phyloP scores from a whole-genome alignment of 2,113 vertebrate species.

The Triplophysa tibetana region DNA sequence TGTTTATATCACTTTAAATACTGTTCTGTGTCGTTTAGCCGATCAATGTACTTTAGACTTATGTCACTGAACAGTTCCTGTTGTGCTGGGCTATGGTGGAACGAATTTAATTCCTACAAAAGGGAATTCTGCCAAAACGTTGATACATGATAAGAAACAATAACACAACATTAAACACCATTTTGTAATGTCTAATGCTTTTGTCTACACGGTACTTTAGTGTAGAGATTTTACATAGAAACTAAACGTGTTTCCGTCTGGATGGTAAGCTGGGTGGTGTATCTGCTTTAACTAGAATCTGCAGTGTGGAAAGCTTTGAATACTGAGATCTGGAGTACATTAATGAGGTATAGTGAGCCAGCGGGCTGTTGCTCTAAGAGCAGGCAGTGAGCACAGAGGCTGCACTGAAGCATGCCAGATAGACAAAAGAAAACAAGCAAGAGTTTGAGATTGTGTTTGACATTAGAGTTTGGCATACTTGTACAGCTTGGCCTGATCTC shows the following conservation, averaged over 20 bases:
- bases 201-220: no score
- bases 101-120: no score
- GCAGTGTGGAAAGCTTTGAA: neutral
- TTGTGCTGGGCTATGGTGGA: no score
- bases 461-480: neutral
- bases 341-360: constrained; percentile 26
- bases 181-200: no score
- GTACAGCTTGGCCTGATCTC: constrained; percentile 3
- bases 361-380: neutral
- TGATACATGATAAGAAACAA: no score
- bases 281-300: neutral
- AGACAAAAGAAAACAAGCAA: neutral
- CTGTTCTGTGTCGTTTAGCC: no score
- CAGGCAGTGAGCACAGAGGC: neutral
- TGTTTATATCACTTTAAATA: no score
- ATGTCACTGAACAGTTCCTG: no score
- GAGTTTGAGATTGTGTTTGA: neutral
- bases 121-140: no score
- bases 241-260: neutral
- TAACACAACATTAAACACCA: no score
- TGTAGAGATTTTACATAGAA: no score
- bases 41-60: no score
- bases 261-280: neutral
- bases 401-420: neutral
- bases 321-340: constrained; percentile 21